A percentile compares a stretch with the other conserved stretches of the same genome.
Evolutionary conservation across 2,888 invertebrate genomes (phyloP).

Genomic region (Drosophila histrio): DNA sequence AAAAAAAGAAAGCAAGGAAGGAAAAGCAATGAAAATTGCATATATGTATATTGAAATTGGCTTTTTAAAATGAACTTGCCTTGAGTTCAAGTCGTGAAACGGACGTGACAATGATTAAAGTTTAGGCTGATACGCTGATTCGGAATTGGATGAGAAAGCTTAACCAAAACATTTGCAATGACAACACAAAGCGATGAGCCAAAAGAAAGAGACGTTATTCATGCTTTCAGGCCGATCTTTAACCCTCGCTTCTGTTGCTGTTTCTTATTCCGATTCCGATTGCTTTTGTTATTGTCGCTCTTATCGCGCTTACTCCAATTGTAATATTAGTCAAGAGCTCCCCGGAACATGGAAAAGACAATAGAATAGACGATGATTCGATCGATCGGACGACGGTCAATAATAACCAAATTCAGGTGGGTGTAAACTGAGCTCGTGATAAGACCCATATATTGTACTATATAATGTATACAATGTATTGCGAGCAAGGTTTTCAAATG

Average conservation of each 20-base stretch:
- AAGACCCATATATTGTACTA: conserved; percentile 13
- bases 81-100: conserved; percentile 20
- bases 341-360: conserved; percentile 15
- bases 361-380: conserved; percentile 34
- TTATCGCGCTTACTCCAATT: conserved; percentile 44
- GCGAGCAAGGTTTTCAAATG: conserved; percentile 37
- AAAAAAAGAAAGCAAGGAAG: not conserved
- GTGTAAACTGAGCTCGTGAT: conserved; percentile 51
- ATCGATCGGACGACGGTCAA: conserved; percentile 7
- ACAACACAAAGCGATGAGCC: conserved; percentile 7
- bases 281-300: conserved; percentile 24
- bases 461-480: conserved; percentile 14
- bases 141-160: conserved; percentile 7
- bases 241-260: conserved; percentile 27
- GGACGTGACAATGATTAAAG: conserved; percentile 17
- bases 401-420: conserved; percentile 53
- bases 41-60: conserved; percentile 3
- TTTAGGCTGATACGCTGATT: conserved; percentile 12
- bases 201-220: conserved; percentile 49
- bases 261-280: conserved; percentile 17
- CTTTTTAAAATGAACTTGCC: conserved; percentile 4
- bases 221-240: conserved; percentile 48
- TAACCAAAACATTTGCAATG: conserved; percentile 6
- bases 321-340: conserved; percentile 54
- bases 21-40: not conserved